Conservation (phyloP, 2,797 vertebrate species). For the Discoglossus pictus region DNA sequence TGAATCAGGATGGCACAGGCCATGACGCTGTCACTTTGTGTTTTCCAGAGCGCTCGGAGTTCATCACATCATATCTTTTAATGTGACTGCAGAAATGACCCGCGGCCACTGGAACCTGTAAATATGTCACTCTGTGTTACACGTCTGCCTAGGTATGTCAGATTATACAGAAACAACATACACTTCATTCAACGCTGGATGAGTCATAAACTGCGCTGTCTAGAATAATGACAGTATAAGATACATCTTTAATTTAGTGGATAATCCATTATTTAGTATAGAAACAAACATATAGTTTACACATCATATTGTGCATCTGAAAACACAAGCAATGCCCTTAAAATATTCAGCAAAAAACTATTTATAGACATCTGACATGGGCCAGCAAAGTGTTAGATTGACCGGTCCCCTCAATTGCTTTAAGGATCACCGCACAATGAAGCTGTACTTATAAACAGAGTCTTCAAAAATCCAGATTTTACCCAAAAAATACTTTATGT, state of each 20-base stretch:
- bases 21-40: constrained; percentile 29
- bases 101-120: constrained; percentile 29
- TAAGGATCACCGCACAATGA: too few relatives aligned
- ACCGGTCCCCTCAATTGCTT: too few relatives aligned
- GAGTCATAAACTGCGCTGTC: neutral
- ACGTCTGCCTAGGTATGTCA: constrained; percentile 2
- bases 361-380: too few relatives aligned
- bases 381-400: too few relatives aligned
- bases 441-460: too few relatives aligned
- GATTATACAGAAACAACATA: neutral
- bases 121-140: constrained; percentile 38
- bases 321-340: too few relatives aligned
- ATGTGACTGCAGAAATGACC: constrained; percentile 36
- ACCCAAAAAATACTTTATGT: too few relatives aligned
- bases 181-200: neutral
- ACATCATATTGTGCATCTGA: too few relatives aligned
- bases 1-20: constrained; percentile 30
- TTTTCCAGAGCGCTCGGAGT: constrained; percentile 10
- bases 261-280: constrained; percentile 1
- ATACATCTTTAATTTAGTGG: constrained; percentile 18
- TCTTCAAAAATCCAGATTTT: too few relatives aligned
- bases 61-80: constrained; percentile 23
- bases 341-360: too few relatives aligned
- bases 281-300: neutral
- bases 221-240: neutral